A percentile compares a stretch with the other conserved stretches of the same genome.
phyloP scores from a whole-genome alignment of 2,113 vertebrate species.

The Porphyrio hochstetteri region DNA sequence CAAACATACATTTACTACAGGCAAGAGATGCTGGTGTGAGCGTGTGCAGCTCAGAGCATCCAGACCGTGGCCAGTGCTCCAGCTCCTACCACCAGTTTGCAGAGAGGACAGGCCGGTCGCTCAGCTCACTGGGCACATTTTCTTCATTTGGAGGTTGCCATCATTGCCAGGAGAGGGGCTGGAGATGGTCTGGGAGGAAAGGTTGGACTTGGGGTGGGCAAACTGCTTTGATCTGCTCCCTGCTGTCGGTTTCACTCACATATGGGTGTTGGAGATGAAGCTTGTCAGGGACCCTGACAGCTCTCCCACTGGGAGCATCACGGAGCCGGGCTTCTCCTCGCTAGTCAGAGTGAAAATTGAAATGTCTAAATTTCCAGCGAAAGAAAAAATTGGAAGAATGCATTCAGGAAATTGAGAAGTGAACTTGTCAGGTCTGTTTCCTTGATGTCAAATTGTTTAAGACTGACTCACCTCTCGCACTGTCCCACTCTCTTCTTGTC shows the following conservation, averaged over 20 bases:
- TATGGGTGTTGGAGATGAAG: background rate
- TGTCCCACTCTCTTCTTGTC: background rate
- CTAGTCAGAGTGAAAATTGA: background rate
- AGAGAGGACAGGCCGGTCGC: background rate
- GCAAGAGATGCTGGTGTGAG: background rate
- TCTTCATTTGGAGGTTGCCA: background rate
- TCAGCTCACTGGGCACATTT: background rate
- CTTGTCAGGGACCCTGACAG: background rate
- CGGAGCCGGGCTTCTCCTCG: fast-evolving
- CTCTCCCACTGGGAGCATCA: background rate
- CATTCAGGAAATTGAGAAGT: background rate
- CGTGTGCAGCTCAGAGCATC: fast-evolving
- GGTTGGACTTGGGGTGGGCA: background rate
- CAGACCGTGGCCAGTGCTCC: background rate
- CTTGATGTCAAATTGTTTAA: background rate
- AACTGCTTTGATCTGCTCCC: background rate
- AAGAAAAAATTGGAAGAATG: background rate
- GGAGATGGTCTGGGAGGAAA: background rate
- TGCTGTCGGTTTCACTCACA: fast-evolving
- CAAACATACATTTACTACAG: background rate
- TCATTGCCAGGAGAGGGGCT: background rate
- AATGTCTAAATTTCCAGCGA: background rate
- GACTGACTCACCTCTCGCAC: background rate
- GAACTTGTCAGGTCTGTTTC: background rate
- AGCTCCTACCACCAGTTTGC: background rate